These are phyloP conservation scores for Mirounga angustirostris DNA, from an alignment of 2,113 vertebrate species.

Conservation along the genomic window DNA sequence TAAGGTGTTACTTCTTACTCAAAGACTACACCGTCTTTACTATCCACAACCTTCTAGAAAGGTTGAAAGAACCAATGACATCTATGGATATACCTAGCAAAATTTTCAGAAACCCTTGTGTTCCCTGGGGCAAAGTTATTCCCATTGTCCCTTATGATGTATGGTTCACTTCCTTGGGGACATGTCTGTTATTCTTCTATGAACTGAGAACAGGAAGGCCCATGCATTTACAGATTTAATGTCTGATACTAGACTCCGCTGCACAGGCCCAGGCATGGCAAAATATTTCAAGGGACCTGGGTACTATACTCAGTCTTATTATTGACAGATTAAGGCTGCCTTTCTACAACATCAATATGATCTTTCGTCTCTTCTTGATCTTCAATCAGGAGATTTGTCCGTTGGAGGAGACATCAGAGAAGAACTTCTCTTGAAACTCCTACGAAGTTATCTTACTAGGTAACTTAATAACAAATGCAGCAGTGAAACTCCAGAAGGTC, in stretches of 20 bases:
- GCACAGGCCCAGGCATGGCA: not conserved
- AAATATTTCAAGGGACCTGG: not conserved
- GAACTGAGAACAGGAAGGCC: not conserved
- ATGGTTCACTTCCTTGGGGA: not conserved
- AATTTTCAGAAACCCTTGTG: not conserved
- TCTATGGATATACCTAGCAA: not conserved
- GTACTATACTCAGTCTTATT: not conserved
- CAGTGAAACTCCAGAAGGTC: not conserved
- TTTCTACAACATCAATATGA: not conserved
- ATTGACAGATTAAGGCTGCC: not conserved
- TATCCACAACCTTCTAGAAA: not conserved
- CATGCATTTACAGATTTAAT: not conserved
- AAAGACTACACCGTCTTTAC: not conserved
- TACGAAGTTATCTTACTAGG: not conserved
- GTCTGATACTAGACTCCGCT: not conserved
- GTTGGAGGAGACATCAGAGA: not conserved
- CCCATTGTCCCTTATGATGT: not conserved
- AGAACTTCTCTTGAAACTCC: not conserved
- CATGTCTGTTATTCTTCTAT: not conserved
- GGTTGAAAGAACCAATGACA: not conserved
- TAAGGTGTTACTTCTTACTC: not conserved
- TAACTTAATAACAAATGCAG: not conserved
- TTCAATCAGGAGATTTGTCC: not conserved
- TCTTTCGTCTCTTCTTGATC: not conserved
- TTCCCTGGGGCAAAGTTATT: not conserved